Conservation (phyloP, 2,888 invertebrate genomes). For the Rosalia funebris region DNA sequence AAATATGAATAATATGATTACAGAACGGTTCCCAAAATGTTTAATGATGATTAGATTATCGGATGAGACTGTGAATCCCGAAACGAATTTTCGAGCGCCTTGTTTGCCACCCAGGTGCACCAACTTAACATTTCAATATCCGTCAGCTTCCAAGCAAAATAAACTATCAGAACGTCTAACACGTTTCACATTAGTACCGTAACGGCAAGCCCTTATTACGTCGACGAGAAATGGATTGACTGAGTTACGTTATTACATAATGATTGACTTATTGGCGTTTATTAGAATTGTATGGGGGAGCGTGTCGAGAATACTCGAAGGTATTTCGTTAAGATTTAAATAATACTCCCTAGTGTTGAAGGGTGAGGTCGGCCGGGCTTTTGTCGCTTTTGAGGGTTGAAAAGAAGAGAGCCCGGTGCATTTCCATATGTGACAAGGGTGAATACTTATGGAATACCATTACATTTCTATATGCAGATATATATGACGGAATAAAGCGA, state of each 20-base stretch:
- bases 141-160: neutral
- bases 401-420: slow-evolving; percentile 39
- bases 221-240: slow-evolving; percentile 46
- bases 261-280: slow-evolving; percentile 49
- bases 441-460: slow-evolving; percentile 53
- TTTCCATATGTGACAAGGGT: slow-evolving; percentile 54
- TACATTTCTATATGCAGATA: slow-evolving; percentile 40
- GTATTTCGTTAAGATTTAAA: slow-evolving; percentile 54
- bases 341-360: slow-evolving; percentile 46
- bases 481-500: slow-evolving; percentile 32
- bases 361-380: slow-evolving; percentile 46
- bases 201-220: slow-evolving; percentile 15
- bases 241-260: slow-evolving; percentile 43
- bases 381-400: slow-evolving; percentile 46
- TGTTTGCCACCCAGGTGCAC: slow-evolving; percentile 4
- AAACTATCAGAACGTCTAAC: slow-evolving; percentile 5
- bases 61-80: neutral
- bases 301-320: slow-evolving; percentile 46
- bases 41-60: no score
- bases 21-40: no score
- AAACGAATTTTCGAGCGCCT: neutral
- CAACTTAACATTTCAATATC: slow-evolving; percentile 11
- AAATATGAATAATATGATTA: no score
- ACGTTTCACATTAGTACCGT: slow-evolving; percentile 12
- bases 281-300: slow-evolving; percentile 43